Evolutionary conservation across 2,113 vertebrate species (phyloP).

Genomic region (Melanotaenia duboulayi): DNA sequence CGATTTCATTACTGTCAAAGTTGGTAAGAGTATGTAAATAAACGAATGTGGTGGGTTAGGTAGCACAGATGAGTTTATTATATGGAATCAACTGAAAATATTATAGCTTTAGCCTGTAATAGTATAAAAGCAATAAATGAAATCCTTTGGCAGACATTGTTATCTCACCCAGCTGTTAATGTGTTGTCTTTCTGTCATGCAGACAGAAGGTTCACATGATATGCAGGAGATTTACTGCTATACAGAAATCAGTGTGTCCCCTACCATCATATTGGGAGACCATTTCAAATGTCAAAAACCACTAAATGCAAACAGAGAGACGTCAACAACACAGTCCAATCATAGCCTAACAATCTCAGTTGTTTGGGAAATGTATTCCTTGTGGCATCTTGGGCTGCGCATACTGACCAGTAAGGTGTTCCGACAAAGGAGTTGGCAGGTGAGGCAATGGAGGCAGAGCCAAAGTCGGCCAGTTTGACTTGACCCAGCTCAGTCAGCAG

Average conservation of each 20-base stretch:
- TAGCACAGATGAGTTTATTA: background rate
- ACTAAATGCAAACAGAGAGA: no score
- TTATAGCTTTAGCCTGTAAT: background rate
- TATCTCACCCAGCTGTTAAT: background rate
- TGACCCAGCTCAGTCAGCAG: constrained; percentile 98
- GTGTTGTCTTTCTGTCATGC: background rate
- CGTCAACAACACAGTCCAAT: no score
- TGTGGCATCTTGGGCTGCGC: background rate
- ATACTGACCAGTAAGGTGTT: constrained; percentile 96
- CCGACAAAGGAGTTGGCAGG: constrained; percentile 99
- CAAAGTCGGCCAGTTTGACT: constrained; percentile 98
- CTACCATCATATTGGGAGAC: no score
- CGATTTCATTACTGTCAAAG: constrained; percentile 32
- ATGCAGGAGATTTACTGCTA: no score
- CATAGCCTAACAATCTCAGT: background rate
- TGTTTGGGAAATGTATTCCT: background rate
- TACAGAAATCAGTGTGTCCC: no score
- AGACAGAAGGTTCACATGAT: no score
- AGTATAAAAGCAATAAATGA: background rate
- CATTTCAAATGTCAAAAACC: no score
- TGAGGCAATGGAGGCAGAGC: constrained; percentile 96
- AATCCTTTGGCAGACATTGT: background rate
- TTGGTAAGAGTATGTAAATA: background rate
- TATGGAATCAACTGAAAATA: background rate
- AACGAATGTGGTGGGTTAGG: background rate